Conservation (phyloP, 2,113 vertebrate species). For the Gymnogyps californianus region DNA sequence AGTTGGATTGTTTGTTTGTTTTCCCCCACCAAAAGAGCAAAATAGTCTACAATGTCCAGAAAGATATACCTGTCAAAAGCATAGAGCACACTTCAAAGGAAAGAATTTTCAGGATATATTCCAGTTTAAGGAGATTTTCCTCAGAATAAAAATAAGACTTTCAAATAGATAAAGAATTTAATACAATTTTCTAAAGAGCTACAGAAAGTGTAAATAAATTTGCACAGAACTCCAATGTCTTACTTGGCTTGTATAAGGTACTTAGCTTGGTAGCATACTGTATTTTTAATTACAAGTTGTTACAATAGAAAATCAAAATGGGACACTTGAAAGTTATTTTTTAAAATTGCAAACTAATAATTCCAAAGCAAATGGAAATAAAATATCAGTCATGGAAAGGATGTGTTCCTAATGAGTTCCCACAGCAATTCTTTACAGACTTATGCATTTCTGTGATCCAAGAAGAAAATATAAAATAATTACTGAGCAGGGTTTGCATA, state of each 20-base stretch:
- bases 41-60: background rate
- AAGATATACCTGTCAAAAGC: background rate
- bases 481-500: background rate
- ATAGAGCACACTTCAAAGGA: background rate
- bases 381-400: background rate
- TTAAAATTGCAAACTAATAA: background rate
- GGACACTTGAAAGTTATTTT: background rate
- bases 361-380: background rate
- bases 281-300: background rate
- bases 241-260: background rate
- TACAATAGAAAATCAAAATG: background rate
- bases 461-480: background rate
- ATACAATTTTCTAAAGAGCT: background rate
- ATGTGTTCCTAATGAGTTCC: background rate
- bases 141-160: background rate
- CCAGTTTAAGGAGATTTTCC: background rate
- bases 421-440: background rate
- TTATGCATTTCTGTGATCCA: background rate
- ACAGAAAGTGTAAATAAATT: background rate
- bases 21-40: background rate
- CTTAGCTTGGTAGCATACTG: background rate
- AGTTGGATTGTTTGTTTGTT: background rate
- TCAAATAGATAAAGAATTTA: background rate
- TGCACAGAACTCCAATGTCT: rapidly evolving
- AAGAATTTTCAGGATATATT: background rate